These are phyloP conservation scores for Atta cephalotes DNA, from an alignment of 1,140 invertebrate genomes.

Conservation along the genomic window DNA sequence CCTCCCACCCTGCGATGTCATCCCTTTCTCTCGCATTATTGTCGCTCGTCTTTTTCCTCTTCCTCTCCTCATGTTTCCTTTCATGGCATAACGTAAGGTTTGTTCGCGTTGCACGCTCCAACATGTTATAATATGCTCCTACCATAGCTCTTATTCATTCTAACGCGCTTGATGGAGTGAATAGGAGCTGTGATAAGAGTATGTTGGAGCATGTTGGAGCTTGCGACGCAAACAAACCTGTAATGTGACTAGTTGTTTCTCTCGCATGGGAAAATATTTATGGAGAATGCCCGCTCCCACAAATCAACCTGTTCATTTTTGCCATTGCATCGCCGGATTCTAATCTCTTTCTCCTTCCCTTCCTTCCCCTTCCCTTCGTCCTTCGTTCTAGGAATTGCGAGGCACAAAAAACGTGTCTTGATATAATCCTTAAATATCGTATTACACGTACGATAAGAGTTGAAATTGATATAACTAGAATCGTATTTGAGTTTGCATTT, in stretches of 20 bases:
- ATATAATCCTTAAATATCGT: not conserved
- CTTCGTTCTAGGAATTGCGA: not conserved
- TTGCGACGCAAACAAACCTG: too few species aligned
- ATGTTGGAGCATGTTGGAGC: too few species aligned
- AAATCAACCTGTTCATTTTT: not conserved
- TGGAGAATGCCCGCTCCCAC: not conserved
- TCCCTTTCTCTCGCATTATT: constrained; percentile 15
- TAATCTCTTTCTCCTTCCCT: not conserved
- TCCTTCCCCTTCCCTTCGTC: not conserved
- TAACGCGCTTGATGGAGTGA: too few species aligned
- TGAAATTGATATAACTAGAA: not conserved
- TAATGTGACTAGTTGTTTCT: not conserved
- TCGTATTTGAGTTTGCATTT: not conserved
- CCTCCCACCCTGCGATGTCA: too few species aligned
- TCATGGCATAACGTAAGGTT: too few species aligned
- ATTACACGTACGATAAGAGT: not conserved
- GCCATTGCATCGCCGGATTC: not conserved
- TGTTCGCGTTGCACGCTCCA: too few species aligned
- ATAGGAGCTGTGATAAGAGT: too few species aligned
- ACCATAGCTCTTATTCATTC: too few species aligned
- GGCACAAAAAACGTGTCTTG: not conserved
- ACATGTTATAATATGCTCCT: too few species aligned
- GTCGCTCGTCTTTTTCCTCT: not conserved
- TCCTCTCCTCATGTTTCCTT: constrained; percentile 11
- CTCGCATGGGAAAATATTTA: not conserved